Percentiles rank a stretch among this genome's conserved stretches.
Conservation (phyloP, 2,797 vertebrate species). For the Gouania willdenowi region DNA sequence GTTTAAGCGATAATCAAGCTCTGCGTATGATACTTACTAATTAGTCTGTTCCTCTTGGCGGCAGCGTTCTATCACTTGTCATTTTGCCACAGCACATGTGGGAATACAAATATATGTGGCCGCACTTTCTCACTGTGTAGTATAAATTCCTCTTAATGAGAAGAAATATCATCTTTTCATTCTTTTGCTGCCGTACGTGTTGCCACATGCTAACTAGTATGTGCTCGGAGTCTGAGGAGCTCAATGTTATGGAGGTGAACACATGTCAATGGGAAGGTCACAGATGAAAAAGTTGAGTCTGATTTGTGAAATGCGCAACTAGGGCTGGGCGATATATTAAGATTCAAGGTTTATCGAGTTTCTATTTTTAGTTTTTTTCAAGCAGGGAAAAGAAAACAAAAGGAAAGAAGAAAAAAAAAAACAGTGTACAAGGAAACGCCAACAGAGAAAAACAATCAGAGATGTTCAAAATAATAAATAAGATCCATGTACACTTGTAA, state of each 20-base stretch:
- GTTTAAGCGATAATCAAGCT: slow-evolving; percentile 71
- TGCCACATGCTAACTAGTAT: slow-evolving; percentile 57
- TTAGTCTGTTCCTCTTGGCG: slow-evolving; percentile 60
- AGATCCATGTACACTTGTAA: too few relatives aligned
- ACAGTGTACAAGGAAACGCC: too few relatives aligned
- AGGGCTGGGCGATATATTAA: too few relatives aligned
- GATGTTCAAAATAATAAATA: too few relatives aligned
- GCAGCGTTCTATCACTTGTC: slow-evolving; percentile 65
- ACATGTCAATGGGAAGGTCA: slow-evolving; percentile 46
- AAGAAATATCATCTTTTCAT: slow-evolving; percentile 52
- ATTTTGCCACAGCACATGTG: slow-evolving; percentile 51
- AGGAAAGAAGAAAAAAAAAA: too few relatives aligned
- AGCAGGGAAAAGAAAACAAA: too few relatives aligned
- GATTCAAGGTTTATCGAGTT: too few relatives aligned
- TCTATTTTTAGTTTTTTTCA: too few relatives aligned
- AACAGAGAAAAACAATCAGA: too few relatives aligned
- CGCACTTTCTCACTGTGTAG: slow-evolving; percentile 51
- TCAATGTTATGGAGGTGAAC: slow-evolving; percentile 52
- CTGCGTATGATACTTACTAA: slow-evolving; percentile 68
- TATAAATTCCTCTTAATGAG: slow-evolving; percentile 63
- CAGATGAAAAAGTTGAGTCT: too few relatives aligned
- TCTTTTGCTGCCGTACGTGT: slow-evolving; percentile 57
- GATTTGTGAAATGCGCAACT: too few relatives aligned
- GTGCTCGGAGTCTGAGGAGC: slow-evolving; percentile 66
- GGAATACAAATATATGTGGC: slow-evolving; percentile 62